Percentiles rank a stretch among this genome's conserved stretches.
phyloP scores from a whole-genome alignment of 1,140 invertebrate species.

The Eumaeus atala region DNA sequence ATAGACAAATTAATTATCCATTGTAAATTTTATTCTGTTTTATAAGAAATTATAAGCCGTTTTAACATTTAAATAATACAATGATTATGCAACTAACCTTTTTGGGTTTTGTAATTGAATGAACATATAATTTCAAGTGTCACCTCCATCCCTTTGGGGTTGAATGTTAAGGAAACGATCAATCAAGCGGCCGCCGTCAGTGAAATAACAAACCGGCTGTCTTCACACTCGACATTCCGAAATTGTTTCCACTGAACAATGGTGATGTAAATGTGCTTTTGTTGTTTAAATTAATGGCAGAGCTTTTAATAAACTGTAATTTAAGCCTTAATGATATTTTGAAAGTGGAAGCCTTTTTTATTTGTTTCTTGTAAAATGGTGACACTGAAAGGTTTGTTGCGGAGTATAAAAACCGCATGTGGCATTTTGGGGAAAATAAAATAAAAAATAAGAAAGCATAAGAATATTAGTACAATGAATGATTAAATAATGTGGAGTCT shows the following conservation, averaged over 20 bases:
- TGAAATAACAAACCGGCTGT: conserved; percentile 9
- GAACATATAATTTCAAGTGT: background rate
- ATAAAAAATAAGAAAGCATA: too few species aligned
- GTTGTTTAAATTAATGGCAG: conserved; percentile 7
- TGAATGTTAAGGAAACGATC: conserved; percentile 7
- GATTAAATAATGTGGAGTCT: too few species aligned
- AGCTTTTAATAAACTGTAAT: conserved; percentile 6
- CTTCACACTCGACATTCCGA: conserved; percentile 7
- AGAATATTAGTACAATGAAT: too few species aligned
- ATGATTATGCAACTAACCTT: too few species aligned
- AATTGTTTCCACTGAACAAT: conserved; percentile 6
- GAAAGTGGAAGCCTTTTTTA: conserved; percentile 1
- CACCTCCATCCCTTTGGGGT: background rate
- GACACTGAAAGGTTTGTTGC: background rate
- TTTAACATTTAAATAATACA: too few species aligned
- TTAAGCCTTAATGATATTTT: conserved; percentile 3
- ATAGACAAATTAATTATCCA: too few species aligned
- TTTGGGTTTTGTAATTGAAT: too few species aligned
- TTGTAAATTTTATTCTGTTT: too few species aligned
- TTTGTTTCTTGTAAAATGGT: background rate
- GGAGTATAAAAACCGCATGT: conserved; percentile 2
- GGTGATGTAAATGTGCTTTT: conserved; percentile 2
- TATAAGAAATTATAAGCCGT: too few species aligned
- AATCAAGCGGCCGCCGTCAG: background rate
- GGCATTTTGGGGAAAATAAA: too few species aligned